phyloP scores from a whole-genome alignment of 1,140 invertebrate species.

The Drosophila ogumai region DNA sequence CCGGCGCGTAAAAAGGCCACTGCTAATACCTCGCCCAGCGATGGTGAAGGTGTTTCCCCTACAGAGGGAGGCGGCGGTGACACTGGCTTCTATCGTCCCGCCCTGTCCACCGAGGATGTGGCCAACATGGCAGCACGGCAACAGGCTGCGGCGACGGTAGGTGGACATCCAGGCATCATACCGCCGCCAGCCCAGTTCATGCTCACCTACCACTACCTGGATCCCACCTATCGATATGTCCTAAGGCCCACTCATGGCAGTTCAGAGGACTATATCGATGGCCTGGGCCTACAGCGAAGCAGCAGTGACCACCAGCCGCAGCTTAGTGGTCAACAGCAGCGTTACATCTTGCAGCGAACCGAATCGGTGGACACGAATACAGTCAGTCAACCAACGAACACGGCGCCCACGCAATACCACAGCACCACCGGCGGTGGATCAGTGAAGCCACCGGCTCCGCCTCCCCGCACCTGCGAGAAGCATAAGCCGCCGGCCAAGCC shows the following conservation, averaged over 20 bases:
- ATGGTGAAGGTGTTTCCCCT: constrained; percentile 84
- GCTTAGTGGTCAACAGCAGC: constrained; percentile 32
- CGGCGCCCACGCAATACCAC: constrained; percentile 69
- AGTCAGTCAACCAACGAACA: constrained; percentile 65
- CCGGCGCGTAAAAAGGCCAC: constrained; percentile 91
- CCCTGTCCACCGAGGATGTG: constrained; percentile 90
- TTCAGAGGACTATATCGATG: constrained; percentile 87
- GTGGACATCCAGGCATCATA: constrained; percentile 58
- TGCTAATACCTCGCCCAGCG: constrained; percentile 86
- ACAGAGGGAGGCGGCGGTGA: constrained; percentile 77
- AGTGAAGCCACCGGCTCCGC: constrained; percentile 71
- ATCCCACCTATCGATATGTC: constrained; percentile 89
- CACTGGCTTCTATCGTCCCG: constrained; percentile 87
- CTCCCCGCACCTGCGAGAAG: constrained; percentile 80
- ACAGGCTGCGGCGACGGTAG: constrained; percentile 26
- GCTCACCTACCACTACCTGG: constrained; percentile 89
- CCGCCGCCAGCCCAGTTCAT: constrained; percentile 87
- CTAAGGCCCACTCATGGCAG: constrained; percentile 86
- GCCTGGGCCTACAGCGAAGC: constrained; percentile 87
- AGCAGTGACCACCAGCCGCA: constrained; percentile 85
- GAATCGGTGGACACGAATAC: constrained; percentile 69
- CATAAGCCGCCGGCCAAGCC: constrained; percentile 75
- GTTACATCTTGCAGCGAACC: constrained; percentile 64
- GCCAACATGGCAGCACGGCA: constrained; percentile 84
- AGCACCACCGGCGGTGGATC: constrained; percentile 26